Conservation (phyloP, 2,797 vertebrate species). For the Premnoplex brunnescens region DNA sequence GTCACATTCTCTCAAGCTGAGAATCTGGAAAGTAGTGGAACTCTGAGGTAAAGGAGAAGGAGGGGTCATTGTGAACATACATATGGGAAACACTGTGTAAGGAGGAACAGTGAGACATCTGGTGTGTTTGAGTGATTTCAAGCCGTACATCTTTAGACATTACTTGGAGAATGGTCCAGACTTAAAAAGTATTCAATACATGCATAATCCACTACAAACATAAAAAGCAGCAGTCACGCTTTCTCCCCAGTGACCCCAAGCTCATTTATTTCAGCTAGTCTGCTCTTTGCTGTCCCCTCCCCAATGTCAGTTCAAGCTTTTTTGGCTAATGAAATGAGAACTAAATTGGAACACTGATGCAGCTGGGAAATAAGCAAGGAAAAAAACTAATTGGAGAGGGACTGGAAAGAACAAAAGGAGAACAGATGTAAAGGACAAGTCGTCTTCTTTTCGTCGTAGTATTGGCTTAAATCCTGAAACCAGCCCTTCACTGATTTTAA, state of each 20-base stretch:
- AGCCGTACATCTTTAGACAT: background rate
- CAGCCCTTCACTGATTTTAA: background rate
- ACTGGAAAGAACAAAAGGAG: background rate
- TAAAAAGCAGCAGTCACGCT: background rate
- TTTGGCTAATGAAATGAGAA: background rate
- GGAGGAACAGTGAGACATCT: background rate
- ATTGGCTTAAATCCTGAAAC: background rate
- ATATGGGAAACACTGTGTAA: rapidly evolving
- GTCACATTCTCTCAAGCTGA: background rate
- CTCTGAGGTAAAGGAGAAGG: background rate
- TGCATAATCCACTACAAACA: background rate
- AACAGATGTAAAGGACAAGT: background rate
- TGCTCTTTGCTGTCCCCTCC: background rate
- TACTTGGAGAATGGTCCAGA: background rate
- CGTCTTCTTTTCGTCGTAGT: background rate
- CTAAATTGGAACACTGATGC: background rate
- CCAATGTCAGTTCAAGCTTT: background rate
- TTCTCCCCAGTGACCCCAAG: background rate
- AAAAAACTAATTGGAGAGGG: background rate
- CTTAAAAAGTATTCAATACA: background rate
- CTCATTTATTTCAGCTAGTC: background rate
- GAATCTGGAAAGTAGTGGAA: background rate
- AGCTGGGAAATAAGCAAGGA: background rate
- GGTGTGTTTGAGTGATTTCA: background rate
- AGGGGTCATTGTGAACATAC: background rate